A percentile compares a stretch with the other conserved stretches of the same genome.
Conservation (phyloP, 2,888 invertebrate species). For the Parthenolecanium corni region DNA sequence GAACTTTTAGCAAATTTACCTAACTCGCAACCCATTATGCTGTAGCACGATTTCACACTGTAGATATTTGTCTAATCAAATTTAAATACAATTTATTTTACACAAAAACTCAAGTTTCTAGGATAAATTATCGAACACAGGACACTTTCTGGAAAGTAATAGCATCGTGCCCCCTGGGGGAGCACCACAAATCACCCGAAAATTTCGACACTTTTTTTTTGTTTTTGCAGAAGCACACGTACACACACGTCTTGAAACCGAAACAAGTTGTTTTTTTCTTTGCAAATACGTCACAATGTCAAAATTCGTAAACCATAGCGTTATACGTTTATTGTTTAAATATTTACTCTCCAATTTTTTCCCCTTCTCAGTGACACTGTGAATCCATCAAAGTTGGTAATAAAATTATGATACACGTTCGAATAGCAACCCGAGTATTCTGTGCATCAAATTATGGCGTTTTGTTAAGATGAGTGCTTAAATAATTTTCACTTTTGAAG, state of each 20-base stretch:
- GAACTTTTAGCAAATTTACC: constrained; percentile 53
- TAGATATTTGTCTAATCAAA: background rate
- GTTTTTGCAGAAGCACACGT: background rate
- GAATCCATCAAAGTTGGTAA: no score
- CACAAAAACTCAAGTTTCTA: background rate
- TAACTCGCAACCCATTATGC: constrained; percentile 61
- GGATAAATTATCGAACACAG: no score
- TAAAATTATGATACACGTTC: no score
- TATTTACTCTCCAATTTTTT: background rate
- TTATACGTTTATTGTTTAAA: background rate
- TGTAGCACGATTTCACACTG: background rate
- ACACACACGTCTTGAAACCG: background rate
- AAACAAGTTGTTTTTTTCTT: background rate
- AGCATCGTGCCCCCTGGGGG: no score
- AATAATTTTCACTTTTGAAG: no score
- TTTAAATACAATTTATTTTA: background rate
- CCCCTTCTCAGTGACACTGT: no score
- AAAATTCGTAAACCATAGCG: background rate
- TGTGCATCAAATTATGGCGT: no score
- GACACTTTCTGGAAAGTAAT: no score
- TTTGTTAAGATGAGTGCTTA: no score
- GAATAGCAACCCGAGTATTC: no score
- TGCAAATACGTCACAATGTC: background rate
- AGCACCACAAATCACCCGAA: no score
- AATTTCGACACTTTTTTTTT: background rate